Evolutionary conservation across 1,140 invertebrate genomes (phyloP), one percentile per base, ranked within the genome.

Genomic region (Lepidotrigona ventralis): DNA sequence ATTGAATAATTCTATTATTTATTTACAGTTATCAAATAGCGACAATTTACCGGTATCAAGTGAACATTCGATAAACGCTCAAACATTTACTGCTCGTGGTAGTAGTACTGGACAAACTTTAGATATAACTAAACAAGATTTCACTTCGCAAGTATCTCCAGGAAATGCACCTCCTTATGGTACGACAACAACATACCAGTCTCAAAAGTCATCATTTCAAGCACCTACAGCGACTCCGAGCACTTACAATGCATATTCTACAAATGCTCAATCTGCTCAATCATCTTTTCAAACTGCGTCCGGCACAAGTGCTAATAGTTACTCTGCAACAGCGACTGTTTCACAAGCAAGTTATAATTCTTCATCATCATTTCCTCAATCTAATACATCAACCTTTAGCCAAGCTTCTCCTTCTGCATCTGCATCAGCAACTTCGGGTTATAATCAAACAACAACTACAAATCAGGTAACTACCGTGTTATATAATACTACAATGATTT

Each of bases 161-260:
- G 91, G 89, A 23, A 93, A 91, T 68, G 87, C 92, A n/a, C 75
- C 91, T 9, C 87, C 89, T 8, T 93, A 93, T 53, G 90, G 91
- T 29, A 83, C 89, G 26, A 70, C 92, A 11, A 90, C 91, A 53
- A 89, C 89, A 39, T 93, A 93, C 71, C 93, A 92, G 51, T 87
- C 93, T 23, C 91, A 93, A 60, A 94, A 94, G 70, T 90, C 91
- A 29, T 91, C 92, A 6, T 94, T 93, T 81, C 91, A 94, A 66
- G 79, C 91, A 64, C 89, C 92, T 1, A 91, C 89, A 58, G 88
- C 90, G 11, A 91, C 92, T 15, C 90, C 92, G 8, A 93, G 87
- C 70, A 92, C 89, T 71, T 94, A 93, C 64, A 93, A 92, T 75
- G 88, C 91, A 5, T 94, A 94, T 78, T 92, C 93, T 23, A 91